Base-by-base conservation (phyloP, 2,113 vertebrate genomes). In the Echinops telfairi region DNA sequence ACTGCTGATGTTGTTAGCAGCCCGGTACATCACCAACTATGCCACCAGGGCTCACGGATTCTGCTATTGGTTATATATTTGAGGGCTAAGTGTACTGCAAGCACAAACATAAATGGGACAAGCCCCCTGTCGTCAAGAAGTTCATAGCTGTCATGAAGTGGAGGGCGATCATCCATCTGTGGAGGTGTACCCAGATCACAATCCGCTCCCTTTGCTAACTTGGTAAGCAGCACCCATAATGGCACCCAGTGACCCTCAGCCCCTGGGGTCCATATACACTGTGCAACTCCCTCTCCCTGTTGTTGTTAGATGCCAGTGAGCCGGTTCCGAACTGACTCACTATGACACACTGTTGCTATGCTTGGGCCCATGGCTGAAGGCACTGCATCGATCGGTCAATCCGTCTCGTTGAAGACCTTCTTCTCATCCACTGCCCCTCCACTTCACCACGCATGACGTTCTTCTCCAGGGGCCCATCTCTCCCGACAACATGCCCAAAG, bases 101-200 rank as follows among this genome's bases (percentile, higher is more conserved):
- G 88, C 40, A 33, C 11, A 84, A 76, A 95, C 66, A 47, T 62
- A 83, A 83, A 83, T 12, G 85, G 38, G 31, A 40, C 19, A 83
- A 36, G 31, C 33, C 38, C 38, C 29, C n/a, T 29, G 16, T 47
- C 23, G 14, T 58, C 29, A 60, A 78, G 60, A 23, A 88, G 22
- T 25, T 71, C 20, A 62, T 27, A 43, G 33, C 38, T 2, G 25
- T 5, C 4, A 8, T 83, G 58, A 64, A 16, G 29, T 23, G 16
- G 31, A 7, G 17, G 19, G 53, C 2, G 23, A 4, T 4, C 6
- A 38, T 17, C 58, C 76, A 66, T 68, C 58, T 36, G 0, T 5
- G 36, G 43, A 84, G 29, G 25, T 40, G 29, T 7, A n/a, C 75
- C 9, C n/a, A 33, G 23, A 3, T 60, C 71, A 38, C 6, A 1